Evolutionary conservation across 2,888 invertebrate species (phyloP), one percentile per base, ranked within the genome.

Genomic region (Anodontia alba): DNA sequence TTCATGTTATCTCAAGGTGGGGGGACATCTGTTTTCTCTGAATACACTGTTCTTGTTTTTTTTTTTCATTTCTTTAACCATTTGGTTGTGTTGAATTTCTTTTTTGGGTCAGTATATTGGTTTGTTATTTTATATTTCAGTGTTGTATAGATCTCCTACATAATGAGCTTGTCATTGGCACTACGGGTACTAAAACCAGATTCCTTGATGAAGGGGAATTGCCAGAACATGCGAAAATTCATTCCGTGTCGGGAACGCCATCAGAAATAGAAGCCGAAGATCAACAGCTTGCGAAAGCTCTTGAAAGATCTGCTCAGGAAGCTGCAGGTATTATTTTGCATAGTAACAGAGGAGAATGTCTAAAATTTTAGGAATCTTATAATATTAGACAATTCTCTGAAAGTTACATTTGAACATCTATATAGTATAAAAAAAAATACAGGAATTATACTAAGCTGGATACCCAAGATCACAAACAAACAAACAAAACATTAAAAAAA

Each of bases 151-250:
- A 92, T 81, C 95, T 99, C 90, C 97, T 97, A 93, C 96, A 96
- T 68, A 99, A 98, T 95, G 96, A 98, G 2, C 95, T 99, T 43
- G 96, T 96, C 85, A 99, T 99, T 91, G 99, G 99, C 49, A 99
- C 99, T 0, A 99, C 99, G 0, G 98, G 98, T 43, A 98, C 98
- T 0, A 97, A 97, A 94, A 99, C 99, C 0, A 95, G 96, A 0
- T 99, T 99, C 95, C 95, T 99, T 87, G 96, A 97, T 0, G 98
- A 98, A 95, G 95, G 96, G 87, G 96, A 97, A 85, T 94, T 97
- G 80, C 98, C 98, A 0, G 97, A 97, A 80, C 97, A 97, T 93
- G 98, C 98, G 0, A 96, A 98, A 31, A 96, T 98, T 42, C 92
- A 92, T 73, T 78, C 76, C 17, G 79, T 69, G 29, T 72, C 74